These are phyloP conservation scores for Charanyca ferruginea DNA, from an alignment of 2,888 invertebrate species.

Conservation along the genomic window DNA sequence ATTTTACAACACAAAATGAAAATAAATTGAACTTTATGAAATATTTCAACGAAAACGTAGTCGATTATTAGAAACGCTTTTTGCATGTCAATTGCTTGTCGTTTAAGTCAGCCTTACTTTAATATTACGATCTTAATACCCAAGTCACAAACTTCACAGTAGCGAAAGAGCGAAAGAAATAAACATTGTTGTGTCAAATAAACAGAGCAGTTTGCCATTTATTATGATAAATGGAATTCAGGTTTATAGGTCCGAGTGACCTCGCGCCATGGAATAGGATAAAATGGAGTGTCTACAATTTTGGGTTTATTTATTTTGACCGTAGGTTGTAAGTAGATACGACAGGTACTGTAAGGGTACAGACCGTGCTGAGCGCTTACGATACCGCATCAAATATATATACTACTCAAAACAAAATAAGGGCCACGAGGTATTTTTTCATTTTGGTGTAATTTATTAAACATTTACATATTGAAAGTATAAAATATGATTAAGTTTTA, in stretches of 20 bases:
- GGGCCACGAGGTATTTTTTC: too few species aligned
- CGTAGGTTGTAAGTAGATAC: too few species aligned
- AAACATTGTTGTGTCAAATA: constrained; percentile 36
- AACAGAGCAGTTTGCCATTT: constrained; percentile 21
- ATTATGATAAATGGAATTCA: constrained; percentile 28
- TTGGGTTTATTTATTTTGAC: too few species aligned
- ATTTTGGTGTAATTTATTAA: too few species aligned
- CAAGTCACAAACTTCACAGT: constrained; percentile 27
- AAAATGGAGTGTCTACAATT: constrained; percentile 21
- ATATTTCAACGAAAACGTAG: constrained; percentile 18
- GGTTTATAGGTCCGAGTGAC: constrained; percentile 29
- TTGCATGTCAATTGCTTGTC: constrained; percentile 28
- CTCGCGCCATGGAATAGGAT: neutral
- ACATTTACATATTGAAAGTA: too few species aligned
- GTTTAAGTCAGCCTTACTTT: constrained; percentile 18
- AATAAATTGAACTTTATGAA: neutral
- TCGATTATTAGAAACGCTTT: constrained; percentile 31
- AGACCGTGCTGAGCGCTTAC: too few species aligned
- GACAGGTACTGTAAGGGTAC: too few species aligned
- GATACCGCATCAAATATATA: too few species aligned
- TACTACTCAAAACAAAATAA: too few species aligned
- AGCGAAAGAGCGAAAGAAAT: constrained; percentile 27
- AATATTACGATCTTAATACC: constrained; percentile 40
- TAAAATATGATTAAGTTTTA: too few species aligned
- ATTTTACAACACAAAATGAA: neutral